Conservation (phyloP, 2,113 vertebrate species). For the Danio rerio region GRCz12tu NC_133181.1:40158001-40158500, state of each 20-base stretch:
- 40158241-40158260: background rate
- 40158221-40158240: background rate
- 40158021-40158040: background rate
- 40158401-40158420: conserved; percentile 54
- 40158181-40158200: background rate
- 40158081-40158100: background rate
- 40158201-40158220: background rate
- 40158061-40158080: conserved; percentile 9
- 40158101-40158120: background rate
- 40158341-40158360: conserved; percentile 13
- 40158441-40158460: conserved; percentile 58
- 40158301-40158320: conserved; percentile 2
- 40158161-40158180: background rate
- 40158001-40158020: background rate
- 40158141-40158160: background rate
- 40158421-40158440: conserved; percentile 58
- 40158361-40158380: conserved; percentile 21
- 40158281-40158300: background rate
- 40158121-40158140: background rate
- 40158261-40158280: conserved; percentile 3
- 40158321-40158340: background rate
- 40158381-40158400: conserved; percentile 55
- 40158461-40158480: conserved; percentile 59
- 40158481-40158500: conserved; percentile 72
- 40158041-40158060: conserved; percentile 11